Percentiles rank a stretch among this genome's conserved stretches.
These are phyloP conservation scores for Tapera naevia DNA, from an alignment of 2,797 vertebrate genomes.

Conservation along the genomic window DNA sequence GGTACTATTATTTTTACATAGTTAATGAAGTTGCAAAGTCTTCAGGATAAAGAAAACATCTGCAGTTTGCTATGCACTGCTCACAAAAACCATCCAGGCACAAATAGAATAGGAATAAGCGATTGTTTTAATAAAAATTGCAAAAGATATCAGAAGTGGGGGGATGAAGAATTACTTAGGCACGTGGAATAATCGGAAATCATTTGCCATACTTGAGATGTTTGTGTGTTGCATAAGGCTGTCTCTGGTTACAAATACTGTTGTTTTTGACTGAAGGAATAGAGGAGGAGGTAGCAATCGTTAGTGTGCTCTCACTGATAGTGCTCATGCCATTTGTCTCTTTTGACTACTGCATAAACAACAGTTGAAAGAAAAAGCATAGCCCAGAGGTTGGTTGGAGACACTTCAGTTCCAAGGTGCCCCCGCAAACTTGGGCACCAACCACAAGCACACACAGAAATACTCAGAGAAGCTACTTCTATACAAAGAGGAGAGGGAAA, in stretches of 20 bases:
- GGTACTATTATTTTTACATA: background rate
- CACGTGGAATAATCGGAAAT: conserved; percentile 45
- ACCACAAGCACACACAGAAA: background rate
- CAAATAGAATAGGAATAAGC: background rate
- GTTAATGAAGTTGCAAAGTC: background rate
- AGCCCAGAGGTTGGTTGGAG: background rate
- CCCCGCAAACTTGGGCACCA: background rate
- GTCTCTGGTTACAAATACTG: conserved; percentile 61
- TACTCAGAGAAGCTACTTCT: background rate
- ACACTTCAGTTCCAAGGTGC: background rate
- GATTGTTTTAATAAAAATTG: conserved; percentile 32
- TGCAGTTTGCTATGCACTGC: background rate
- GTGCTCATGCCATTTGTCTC: background rate
- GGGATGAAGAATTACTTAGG: conserved; percentile 37
- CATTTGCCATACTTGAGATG: conserved; percentile 48
- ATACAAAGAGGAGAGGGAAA: background rate
- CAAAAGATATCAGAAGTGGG: conserved; percentile 4
- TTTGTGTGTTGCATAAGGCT: conserved; percentile 40
- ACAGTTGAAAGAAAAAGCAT: background rate
- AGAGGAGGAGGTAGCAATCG: conserved; percentile 28
- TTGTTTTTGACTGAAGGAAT: conserved; percentile 48
- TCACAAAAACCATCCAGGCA: background rate
- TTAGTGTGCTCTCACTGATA: background rate
- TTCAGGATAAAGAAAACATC: background rate
- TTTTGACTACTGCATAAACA: background rate